Evolutionary conservation across 2,888 invertebrate species (phyloP), one percentile per base, ranked within the genome.

Genomic region (Andrena camellia): DNA sequence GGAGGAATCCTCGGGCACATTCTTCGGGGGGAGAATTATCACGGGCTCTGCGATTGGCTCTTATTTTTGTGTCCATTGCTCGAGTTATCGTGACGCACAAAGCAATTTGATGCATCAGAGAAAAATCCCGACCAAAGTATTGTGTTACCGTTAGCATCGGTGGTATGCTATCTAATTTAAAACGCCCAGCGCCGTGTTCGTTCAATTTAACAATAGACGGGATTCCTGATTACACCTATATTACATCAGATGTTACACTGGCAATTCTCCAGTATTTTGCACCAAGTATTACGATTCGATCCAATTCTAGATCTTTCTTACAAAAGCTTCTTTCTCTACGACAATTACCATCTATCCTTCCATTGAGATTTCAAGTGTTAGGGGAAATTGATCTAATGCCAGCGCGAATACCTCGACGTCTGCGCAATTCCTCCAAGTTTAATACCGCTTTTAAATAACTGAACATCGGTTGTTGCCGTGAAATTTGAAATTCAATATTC

Each of bases 171-270:
- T 35, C 3, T 2, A 10, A 35, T 35, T 13, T 35, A 35, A 4
- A 42, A 63, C 10, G 13, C 35, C 20, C 64, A 60, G n/a, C 52
- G 59, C 7, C 26, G n/a, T 6, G 52, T 77, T 74, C 69, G 64
- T 86, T 76, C 79, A 42, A 75, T 78, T 82, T 74, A 66, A 74
- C 69, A 33, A 6, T 57, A 35, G 29, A 63, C 10, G 26, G 50
- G 33, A 69, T 42, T 20, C 60, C 1, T 20, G 35, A 17, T 52
- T 26, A 5, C 54, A 10, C 13, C 48, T 29, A 10, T 31, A 31
- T 80, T 80, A 77, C 75, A n/a, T 75, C 77, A 78, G 26, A 33
- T 60, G 54, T 86, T 75, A 67, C 67, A 57, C 35, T 86, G 85
- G 85, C 86, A 77, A 10, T 10, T 31, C 3, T 64, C 80, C 85